phyloP scores from a whole-genome alignment of 2,888 invertebrate species.

The Dioctria linearis region DNA sequence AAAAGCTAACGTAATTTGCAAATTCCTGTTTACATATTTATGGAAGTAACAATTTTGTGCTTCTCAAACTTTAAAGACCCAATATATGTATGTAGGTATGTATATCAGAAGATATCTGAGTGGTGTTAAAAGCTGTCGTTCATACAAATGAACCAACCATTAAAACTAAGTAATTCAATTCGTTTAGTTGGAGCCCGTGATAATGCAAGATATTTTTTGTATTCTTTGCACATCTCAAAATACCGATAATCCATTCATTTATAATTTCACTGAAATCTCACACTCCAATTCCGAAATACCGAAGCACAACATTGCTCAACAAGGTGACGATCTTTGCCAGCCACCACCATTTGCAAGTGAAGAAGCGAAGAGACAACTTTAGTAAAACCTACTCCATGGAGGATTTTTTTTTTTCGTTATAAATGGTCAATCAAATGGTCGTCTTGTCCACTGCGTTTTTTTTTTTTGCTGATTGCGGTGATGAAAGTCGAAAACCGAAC shows the following conservation, averaged over 20 bases:
- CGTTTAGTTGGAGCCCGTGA: not conserved
- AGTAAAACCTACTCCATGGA: not conserved
- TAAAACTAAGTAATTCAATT: not conserved
- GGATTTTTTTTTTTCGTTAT: not conserved
- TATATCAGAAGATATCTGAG: too few species aligned
- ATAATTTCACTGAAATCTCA: not conserved
- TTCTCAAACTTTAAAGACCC: too few species aligned
- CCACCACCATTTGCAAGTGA: not conserved
- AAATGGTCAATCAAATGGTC: slow-evolving; percentile 9
- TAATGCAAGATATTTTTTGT: not conserved
- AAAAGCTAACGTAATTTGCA: too few species aligned
- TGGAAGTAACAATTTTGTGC: too few species aligned
- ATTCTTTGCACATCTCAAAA: not conserved
- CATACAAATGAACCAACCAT: too few species aligned
- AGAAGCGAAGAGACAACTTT: not conserved
- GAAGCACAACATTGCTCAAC: not conserved
- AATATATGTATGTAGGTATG: too few species aligned
- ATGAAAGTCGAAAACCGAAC: not conserved
- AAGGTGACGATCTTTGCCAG: not conserved
- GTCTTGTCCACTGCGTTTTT: not conserved
- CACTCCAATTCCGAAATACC: not conserved
- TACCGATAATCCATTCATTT: not conserved
- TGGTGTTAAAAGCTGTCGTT: too few species aligned
- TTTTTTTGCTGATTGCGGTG: not conserved
- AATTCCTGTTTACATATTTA: too few species aligned